Conservation (phyloP, 2,888 invertebrate genomes). For the Pseudococcus viburni region DNA sequence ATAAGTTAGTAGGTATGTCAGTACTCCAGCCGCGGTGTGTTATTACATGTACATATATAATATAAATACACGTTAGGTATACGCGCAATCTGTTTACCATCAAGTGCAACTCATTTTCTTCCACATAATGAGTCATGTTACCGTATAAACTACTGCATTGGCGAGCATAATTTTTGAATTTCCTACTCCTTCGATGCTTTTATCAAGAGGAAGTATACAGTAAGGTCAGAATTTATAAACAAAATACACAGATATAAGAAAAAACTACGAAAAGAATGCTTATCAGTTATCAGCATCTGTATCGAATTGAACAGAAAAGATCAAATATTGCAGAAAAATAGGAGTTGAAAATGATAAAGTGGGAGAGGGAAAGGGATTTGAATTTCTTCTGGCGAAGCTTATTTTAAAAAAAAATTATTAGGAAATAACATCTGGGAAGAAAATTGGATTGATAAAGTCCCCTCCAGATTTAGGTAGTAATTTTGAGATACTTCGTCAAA, state of each 20-base stretch:
- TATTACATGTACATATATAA: background rate
- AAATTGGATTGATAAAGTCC: too few relatives aligned
- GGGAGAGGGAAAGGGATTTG: too few relatives aligned
- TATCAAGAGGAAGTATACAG: background rate
- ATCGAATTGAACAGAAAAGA: too few relatives aligned
- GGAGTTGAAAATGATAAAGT: too few relatives aligned
- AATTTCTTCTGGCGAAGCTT: too few relatives aligned
- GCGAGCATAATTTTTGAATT: slow-evolving; percentile 7
- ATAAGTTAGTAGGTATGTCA: slow-evolving; percentile 3
- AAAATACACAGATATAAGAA: background rate
- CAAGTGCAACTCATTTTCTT: slow-evolving; percentile 13
- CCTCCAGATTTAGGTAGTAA: too few relatives aligned
- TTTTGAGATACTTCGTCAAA: too few relatives aligned
- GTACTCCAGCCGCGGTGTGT: background rate
- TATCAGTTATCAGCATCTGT: too few relatives aligned
- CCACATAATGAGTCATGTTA: background rate
- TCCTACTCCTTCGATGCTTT: background rate
- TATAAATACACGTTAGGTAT: background rate
- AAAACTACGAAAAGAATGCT: too few relatives aligned
- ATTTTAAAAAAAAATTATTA: too few relatives aligned
- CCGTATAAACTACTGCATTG: background rate
- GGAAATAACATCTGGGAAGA: too few relatives aligned
- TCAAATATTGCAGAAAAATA: too few relatives aligned
- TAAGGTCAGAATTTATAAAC: background rate
- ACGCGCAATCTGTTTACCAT: slow-evolving; percentile 19